Conservation (phyloP, 2,797 vertebrate species). For the Falco rusticolus region DNA sequence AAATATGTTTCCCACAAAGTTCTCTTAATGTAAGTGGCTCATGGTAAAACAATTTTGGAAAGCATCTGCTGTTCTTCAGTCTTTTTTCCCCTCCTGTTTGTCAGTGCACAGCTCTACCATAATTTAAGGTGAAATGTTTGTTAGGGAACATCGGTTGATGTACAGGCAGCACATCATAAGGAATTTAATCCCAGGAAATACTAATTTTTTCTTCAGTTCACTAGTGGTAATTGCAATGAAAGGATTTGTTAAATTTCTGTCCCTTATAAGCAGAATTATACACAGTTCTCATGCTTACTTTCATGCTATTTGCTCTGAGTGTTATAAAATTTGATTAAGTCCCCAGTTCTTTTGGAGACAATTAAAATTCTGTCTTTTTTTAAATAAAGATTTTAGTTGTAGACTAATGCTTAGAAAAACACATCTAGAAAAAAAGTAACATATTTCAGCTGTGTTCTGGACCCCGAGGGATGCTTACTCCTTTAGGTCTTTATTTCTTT, state of each 20-base stretch:
- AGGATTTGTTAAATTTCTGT: neutral
- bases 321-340: neutral
- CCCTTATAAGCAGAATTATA: neutral
- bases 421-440: neutral
- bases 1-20: neutral
- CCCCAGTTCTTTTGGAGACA: neutral
- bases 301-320: neutral
- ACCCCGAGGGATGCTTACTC: neutral
- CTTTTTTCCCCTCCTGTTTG: neutral
- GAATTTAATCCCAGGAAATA: neutral
- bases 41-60: neutral
- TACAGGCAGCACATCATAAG: neutral
- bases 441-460: neutral
- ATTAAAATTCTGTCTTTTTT: neutral
- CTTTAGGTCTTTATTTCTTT: neutral
- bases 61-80: neutral
- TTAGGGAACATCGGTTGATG: neutral
- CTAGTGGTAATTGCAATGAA: neutral
- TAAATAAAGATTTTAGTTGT: neutral
- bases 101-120: neutral
- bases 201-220: neutral
- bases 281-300: neutral
- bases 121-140: neutral
- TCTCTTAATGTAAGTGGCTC: neutral
- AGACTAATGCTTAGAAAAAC: neutral